Percentiles rank a stretch among this genome's conserved stretches.
Conservation (phyloP, 2,113 vertebrate species). For the Centropus bengalensis region DNA sequence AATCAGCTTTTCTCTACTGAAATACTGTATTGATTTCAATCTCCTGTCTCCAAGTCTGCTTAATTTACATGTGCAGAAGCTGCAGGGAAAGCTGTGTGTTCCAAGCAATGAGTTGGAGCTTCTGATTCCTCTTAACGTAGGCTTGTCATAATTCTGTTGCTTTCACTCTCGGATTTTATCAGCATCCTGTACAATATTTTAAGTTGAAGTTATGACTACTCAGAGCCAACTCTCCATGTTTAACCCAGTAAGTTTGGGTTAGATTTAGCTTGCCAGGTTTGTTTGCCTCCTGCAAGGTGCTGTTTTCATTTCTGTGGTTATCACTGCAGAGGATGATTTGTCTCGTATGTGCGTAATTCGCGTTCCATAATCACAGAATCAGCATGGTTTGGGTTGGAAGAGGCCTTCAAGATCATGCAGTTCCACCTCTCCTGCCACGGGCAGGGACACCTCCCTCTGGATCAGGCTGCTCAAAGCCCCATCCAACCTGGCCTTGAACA, state of each 20-base stretch:
- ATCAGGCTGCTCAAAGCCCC: too few species aligned
- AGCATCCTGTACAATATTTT: background rate
- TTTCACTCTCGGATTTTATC: background rate
- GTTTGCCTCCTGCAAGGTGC: background rate
- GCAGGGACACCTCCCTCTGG: too few species aligned
- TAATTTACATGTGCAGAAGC: background rate
- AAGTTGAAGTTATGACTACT: background rate
- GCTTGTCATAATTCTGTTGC: background rate
- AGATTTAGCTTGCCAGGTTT: background rate
- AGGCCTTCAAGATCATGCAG: too few species aligned
- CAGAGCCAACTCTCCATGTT: fast-evolving
- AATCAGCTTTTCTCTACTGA: background rate
- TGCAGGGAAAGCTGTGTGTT: background rate
- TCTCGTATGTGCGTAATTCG: background rate
- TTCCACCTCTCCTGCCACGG: too few species aligned
- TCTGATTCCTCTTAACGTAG: background rate
- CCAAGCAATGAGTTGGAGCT: background rate
- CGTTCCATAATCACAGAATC: too few species aligned
- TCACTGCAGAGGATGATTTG: background rate
- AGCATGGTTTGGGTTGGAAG: too few species aligned
- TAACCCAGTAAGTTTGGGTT: background rate
- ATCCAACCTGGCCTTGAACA: too few species aligned
- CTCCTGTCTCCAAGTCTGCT: background rate
- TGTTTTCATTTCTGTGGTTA: background rate
- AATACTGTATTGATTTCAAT: background rate